These are phyloP conservation scores for Archegozetes longisetosus DNA, from an alignment of 1,140 invertebrate species.

Conservation along the genomic window DNA sequence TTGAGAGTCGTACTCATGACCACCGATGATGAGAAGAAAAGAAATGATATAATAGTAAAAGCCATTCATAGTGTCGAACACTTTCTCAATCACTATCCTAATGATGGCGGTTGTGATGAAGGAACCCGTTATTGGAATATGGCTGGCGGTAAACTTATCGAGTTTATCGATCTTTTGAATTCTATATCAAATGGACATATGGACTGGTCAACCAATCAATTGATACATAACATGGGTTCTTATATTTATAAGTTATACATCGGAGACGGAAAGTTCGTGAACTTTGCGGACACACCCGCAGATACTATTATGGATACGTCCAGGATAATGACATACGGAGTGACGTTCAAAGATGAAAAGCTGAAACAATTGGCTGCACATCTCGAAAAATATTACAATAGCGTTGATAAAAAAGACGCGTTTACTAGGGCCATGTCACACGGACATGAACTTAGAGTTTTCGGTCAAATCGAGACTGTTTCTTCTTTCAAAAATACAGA, in stretches of 20 bases:
- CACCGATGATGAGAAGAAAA: neutral
- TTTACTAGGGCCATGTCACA: neutral
- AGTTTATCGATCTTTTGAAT: slow-evolving; percentile 6
- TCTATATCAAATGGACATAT: neutral
- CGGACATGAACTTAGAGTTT: neutral
- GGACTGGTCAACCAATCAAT: neutral
- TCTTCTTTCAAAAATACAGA: neutral
- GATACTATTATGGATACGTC: neutral
- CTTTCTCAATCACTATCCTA: slow-evolving; percentile 1
- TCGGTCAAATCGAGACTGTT: neutral
- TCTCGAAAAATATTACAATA: neutral
- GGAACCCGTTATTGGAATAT: slow-evolving; percentile 2
- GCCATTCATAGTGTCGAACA: neutral
- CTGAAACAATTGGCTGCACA: slow-evolving; percentile 1
- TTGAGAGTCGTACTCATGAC: neutral
- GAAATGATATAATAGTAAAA: neutral
- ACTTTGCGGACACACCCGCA: slow-evolving; percentile 7
- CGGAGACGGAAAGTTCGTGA: neutral
- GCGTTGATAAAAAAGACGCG: neutral
- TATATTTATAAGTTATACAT: slow-evolving; percentile 8
- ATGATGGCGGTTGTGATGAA: slow-evolving; percentile 13
- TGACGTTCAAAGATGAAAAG: slow-evolving; percentile 5
- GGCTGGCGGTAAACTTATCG: neutral
- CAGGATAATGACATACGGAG: neutral
- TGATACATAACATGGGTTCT: neutral